Evolutionary conservation across 2,113 vertebrate species (phyloP).

Genomic region (Mugil cephalus): DNA sequence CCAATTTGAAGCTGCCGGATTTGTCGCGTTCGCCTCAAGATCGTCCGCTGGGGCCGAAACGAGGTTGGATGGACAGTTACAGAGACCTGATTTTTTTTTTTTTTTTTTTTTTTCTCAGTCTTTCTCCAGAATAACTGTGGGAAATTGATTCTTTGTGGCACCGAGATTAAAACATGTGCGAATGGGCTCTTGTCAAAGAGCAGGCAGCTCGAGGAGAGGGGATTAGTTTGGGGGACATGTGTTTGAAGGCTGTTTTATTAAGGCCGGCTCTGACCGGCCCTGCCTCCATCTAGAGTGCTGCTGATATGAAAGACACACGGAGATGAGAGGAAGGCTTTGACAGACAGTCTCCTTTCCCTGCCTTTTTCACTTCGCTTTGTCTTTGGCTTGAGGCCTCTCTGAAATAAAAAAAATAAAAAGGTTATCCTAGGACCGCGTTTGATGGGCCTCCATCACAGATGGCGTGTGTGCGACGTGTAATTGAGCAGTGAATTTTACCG

Average conservation of each 20-base stretch:
- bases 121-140: constrained; percentile 34
- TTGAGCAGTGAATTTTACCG: constrained; percentile 35
- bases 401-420: constrained; percentile 25
- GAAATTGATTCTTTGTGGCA: constrained; percentile 56
- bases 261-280: constrained; percentile 47
- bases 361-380: constrained; percentile 50
- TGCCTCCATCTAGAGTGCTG: constrained; percentile 41
- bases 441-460: constrained; percentile 36
- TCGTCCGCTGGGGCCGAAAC: constrained; percentile 29
- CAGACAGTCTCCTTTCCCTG: constrained; percentile 31
- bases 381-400: constrained; percentile 16
- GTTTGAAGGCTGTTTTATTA: constrained; percentile 71
- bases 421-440: constrained; percentile 21
- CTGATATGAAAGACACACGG: constrained; percentile 56
- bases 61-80: constrained; percentile 20
- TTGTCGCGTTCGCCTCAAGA: constrained; percentile 30
- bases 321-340: constrained; percentile 52
- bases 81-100: constrained; percentile 38
- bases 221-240: constrained; percentile 66
- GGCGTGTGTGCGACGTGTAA: constrained; percentile 62
- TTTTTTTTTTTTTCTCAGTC: constrained; percentile 40
- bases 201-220: constrained; percentile 55
- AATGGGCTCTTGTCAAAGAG: constrained; percentile 49
- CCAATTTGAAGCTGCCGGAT: constrained; percentile 22
- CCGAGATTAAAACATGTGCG: constrained; percentile 60